Evolutionary conservation across 2,888 invertebrate species (phyloP).

Genomic region (Ectemnius continuus): DNA sequence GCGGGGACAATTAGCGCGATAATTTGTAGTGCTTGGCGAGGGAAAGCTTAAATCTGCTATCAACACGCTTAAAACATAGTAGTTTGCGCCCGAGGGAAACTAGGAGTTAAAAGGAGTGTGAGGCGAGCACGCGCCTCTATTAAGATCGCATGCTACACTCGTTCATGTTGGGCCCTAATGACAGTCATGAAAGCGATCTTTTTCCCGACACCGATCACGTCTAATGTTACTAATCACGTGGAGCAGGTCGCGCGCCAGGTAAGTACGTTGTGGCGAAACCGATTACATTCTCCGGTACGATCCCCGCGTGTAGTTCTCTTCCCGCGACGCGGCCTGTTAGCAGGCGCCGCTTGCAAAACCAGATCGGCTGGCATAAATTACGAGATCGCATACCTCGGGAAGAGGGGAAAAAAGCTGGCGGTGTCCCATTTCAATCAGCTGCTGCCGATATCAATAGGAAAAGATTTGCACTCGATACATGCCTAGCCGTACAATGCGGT

Average conservation of each 20-base stretch:
- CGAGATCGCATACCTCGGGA: constrained; percentile 17
- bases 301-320: constrained; percentile 9
- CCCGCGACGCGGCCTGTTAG: constrained; percentile 3
- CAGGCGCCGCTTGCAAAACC: constrained; percentile 54
- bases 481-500: too few species aligned
- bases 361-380: constrained; percentile 50
- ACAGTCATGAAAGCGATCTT: constrained; percentile 5
- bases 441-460: too few species aligned
- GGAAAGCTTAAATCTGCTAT: too few species aligned
- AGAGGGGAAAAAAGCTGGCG: constrained; percentile 26
- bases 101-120: not conserved
- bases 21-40: too few species aligned
- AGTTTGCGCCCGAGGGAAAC: not conserved
- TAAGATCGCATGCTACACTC: not conserved
- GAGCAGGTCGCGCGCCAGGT: not conserved
- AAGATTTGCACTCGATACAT: too few species aligned
- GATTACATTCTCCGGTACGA: constrained; percentile 27
- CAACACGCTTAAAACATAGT: not conserved
- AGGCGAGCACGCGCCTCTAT: not conserved
- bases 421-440: constrained; percentile 13
- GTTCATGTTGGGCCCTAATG: constrained; percentile 7
- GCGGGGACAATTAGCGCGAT: too few species aligned
- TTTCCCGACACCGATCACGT: constrained; percentile 5
- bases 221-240: constrained; percentile 20
- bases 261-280: constrained; percentile 19